Conservation (phyloP, 2,888 invertebrate species). For the Dynastes hyllus region DNA sequence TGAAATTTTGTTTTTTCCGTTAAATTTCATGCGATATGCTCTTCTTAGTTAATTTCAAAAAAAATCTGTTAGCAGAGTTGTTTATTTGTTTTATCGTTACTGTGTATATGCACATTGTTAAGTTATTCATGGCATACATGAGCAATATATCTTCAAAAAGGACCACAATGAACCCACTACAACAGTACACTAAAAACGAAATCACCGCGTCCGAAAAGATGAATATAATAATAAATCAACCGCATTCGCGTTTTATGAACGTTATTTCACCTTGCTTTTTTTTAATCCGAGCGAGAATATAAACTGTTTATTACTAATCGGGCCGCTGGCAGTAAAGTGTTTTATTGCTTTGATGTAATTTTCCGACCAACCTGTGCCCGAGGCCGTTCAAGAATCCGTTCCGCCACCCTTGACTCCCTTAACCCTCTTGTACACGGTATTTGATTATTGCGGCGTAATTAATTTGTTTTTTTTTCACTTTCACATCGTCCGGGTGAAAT, state of each 20-base stretch:
- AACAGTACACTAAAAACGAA: not conserved
- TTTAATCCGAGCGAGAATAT: constrained; percentile 27
- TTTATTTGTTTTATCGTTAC: too few relatives aligned
- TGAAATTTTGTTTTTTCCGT: too few relatives aligned
- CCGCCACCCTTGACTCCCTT: not conserved
- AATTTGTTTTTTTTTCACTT: constrained; percentile 21
- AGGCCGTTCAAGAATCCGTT: too few relatives aligned
- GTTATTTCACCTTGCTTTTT: constrained; percentile 6
- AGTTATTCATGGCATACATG: too few relatives aligned
- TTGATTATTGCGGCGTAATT: constrained; percentile 40
- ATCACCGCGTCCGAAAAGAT: not conserved
- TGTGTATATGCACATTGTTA: too few relatives aligned
- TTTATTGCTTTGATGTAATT: constrained; percentile 32
- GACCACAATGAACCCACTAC: too few relatives aligned
- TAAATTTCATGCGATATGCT: too few relatives aligned
- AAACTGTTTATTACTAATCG: constrained; percentile 45
- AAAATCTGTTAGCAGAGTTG: too few relatives aligned
- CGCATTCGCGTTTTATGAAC: not conserved
- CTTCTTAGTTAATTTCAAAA: too few relatives aligned
- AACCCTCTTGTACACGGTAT: not conserved
- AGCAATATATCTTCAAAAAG: too few relatives aligned
- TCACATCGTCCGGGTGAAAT: not conserved
- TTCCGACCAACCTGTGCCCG: not conserved
- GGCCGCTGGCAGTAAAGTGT: constrained; percentile 24
- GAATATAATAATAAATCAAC: constrained; percentile 7